These are phyloP conservation scores for Monoplex corrugatus DNA, from an alignment of 2,888 invertebrate species.

Conservation along the genomic window DNA sequence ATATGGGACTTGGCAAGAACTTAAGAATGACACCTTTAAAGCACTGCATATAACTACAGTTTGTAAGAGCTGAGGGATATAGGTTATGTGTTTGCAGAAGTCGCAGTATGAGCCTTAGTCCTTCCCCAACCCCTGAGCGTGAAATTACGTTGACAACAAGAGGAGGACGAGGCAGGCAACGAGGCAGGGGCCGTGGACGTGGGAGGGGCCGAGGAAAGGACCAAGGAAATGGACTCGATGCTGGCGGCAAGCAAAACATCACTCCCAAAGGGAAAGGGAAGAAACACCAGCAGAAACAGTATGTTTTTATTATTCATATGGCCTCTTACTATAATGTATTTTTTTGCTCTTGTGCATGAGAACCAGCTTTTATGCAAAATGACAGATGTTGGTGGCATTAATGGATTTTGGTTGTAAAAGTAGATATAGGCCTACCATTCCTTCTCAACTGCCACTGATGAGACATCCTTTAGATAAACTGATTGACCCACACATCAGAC, in stretches of 20 bases:
- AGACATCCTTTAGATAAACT: too few relatives aligned
- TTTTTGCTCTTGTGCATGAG: too few relatives aligned
- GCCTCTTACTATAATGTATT: background rate
- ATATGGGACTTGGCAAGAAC: too few relatives aligned
- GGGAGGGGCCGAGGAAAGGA: conserved; percentile 62
- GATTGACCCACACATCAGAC: too few relatives aligned
- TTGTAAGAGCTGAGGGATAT: too few relatives aligned
- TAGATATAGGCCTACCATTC: too few relatives aligned
- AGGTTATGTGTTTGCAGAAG: conserved; percentile 21
- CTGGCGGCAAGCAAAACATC: conserved; percentile 40
- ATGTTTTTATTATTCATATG: conserved; percentile 6
- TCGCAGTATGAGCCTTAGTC: conserved; percentile 49
- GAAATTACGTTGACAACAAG: conserved; percentile 50
- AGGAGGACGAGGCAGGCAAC: conserved; percentile 52
- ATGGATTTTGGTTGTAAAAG: too few relatives aligned
- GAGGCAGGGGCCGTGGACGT: conserved; percentile 57
- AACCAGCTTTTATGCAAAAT: too few relatives aligned
- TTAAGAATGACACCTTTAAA: too few relatives aligned
- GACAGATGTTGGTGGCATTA: too few relatives aligned
- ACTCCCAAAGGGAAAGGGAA: conserved; percentile 56
- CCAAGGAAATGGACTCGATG: conserved; percentile 46
- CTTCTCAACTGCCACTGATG: too few relatives aligned
- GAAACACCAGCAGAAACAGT: conserved; percentile 47
- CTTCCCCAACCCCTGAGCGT: conserved; percentile 50
- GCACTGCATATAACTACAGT: too few relatives aligned